Base-by-base conservation (phyloP, 2,113 vertebrate genomes). In the Myiagra hebetior region DNA sequence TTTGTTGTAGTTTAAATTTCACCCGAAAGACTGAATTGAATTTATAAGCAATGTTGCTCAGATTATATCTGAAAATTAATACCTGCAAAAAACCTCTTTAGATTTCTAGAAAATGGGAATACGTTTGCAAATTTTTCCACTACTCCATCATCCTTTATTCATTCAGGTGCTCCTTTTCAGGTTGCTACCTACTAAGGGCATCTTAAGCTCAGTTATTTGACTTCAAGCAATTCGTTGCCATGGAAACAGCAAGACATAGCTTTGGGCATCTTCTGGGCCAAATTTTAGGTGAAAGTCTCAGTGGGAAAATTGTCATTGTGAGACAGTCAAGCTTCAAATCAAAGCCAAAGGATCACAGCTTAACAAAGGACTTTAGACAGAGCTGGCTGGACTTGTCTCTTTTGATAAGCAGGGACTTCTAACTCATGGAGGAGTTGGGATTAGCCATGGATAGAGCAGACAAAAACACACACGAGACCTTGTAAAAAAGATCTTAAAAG, bases 241-340 rank as follows among this genome's bases (percentile, higher is more conserved):
- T 47, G 76, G 91, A 84, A 95, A 95, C 62, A 73, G 55, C 64
- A 76, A 73, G 73, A 82, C 57, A 78, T 35, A 82, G 60, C 63
- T 95, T 93, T 82, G 69, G 91, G 65, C 69, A 80, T 85, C 73
- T 95, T 92, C 75, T 35, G 76, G 87, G 82, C 63, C 82, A 95
- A 86, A 94, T 69, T 97, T 92, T 47, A 83, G 60, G 90, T 93
- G 79, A 79, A 95, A 88, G 49, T 44, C 81, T 94, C 80, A 68
- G 68, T 83, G 59, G 88, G 52, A 91, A 89, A 93, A 93, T 33
- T 91, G 81, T 87, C 65, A 24, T 23, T 89, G 55, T 67, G 50
- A 91, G 57, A 82, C 55, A 93, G 56, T 8, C 81, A 87, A 69
- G 65, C 86, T 91, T 89, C 80, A 91, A 96, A 87, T 73, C 65